These are phyloP conservation scores for Oxytorus armatus DNA, from an alignment of 2,888 invertebrate genomes.

Conservation along the genomic window DNA sequence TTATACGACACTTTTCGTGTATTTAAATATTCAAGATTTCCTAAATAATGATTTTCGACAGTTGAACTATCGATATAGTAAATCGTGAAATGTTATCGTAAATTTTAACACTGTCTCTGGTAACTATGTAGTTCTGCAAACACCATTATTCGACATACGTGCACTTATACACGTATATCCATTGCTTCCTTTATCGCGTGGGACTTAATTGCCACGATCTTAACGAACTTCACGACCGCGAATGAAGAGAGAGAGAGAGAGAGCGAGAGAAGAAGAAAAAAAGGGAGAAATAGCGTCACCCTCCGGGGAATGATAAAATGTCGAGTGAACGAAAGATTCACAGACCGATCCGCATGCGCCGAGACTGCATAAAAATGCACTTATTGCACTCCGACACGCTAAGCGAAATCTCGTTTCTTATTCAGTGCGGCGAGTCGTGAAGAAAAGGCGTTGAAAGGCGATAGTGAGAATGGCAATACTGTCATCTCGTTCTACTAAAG, in stretches of 20 bases:
- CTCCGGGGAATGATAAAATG: slow-evolving; percentile 59
- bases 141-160: background rate
- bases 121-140: no score
- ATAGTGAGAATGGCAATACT: slow-evolving; percentile 53
- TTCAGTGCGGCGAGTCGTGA: background rate
- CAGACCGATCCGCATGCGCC: slow-evolving; percentile 30
- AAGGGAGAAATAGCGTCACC: slow-evolving; percentile 44
- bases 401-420: slow-evolving; percentile 50
- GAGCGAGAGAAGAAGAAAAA: background rate
- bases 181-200: slow-evolving; percentile 42
- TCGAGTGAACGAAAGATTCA: slow-evolving; percentile 39
- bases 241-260: no score
- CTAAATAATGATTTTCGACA: no score
- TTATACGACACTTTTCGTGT: no score
- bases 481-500: slow-evolving; percentile 36
- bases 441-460: slow-evolving; percentile 57
- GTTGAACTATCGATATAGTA: no score
- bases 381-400: slow-evolving; percentile 61
- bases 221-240: slow-evolving; percentile 27
- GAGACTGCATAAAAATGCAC: slow-evolving; percentile 18
- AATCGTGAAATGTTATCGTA: no score
- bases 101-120: no score
- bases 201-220: slow-evolving; percentile 63
- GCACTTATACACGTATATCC: background rate
- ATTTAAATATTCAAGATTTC: no score